Evolutionary conservation across 2,797 vertebrate species (phyloP).

Genomic region (Myotis pilosus): DNA sequence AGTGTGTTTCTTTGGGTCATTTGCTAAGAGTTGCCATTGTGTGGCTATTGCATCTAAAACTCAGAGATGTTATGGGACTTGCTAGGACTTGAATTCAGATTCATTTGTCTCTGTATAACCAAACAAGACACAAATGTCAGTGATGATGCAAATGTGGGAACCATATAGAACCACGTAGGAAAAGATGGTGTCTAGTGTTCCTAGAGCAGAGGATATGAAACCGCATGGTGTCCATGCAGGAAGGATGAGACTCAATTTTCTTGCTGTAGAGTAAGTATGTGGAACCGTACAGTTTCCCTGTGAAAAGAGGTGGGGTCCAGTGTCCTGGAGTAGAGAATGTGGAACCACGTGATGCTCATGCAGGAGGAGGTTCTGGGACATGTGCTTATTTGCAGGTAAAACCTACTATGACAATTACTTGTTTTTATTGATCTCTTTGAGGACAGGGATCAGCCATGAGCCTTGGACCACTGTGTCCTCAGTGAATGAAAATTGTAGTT

Average conservation of each 20-base stretch:
- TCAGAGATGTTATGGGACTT: not conserved
- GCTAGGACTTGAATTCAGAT: conserved; percentile 1
- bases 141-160: not conserved
- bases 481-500: not conserved
- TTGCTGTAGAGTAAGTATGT: not conserved
- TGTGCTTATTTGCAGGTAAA: not conserved
- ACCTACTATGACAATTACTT: not conserved
- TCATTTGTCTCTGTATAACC: not conserved
- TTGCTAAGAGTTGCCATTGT: conserved; percentile 10
- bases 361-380: not conserved
- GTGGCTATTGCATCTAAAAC: not conserved
- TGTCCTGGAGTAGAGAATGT: not conserved
- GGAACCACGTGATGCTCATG: not conserved
- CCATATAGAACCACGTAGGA: not conserved
- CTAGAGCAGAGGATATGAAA: not conserved
- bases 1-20: not conserved
- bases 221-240: not conserved
- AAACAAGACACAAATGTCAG: not conserved
- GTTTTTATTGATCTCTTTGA: conserved; percentile 21
- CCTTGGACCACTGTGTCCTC: not conserved
- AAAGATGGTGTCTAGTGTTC: not conserved
- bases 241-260: not conserved
- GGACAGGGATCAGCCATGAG: not conserved
- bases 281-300: not conserved
- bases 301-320: not conserved